Evolutionary conservation across 1,140 invertebrate species (phyloP), one percentile per base, ranked within the genome.

Genomic region (Aporrectodea caliginosa): DNA sequence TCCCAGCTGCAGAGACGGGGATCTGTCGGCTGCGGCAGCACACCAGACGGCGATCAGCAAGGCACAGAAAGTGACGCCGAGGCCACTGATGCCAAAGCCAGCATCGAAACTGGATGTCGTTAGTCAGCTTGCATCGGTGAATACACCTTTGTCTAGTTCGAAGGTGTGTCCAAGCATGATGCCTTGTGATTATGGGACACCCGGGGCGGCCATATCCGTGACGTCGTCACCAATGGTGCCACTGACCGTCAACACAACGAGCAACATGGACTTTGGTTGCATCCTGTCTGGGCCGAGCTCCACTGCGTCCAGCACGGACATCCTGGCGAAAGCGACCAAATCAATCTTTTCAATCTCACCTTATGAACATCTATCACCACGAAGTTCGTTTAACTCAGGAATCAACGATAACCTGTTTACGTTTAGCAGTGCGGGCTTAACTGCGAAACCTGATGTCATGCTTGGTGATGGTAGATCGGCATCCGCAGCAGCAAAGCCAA

Each of bases 81-180:
- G 82, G 6, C 30, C 76, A 16, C 69, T 82, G 22, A 82, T 80
- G 81, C 82, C 82, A n/a, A 82, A 82, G 33, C 81, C 81, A 16
- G 27, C 73, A 2, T 32, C 71, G 22, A 58, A 58, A 58, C 43
- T 58, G 43, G 43, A 58, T 12, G 43, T 58, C 22, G 43, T 58
- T 12, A 58, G 22, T 58, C 43, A 58, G 43, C 43, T 58, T 58
- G 22, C 22, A 22, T 58, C 22, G 43, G 43, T 6, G 6, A 58
- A 58, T 58, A 22, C 6, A 58, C 43, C 43, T 58, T 58, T 58
- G 43, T 6, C 43, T 12, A 22, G 43, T 58, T 6, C 43, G 22
- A 58, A 58, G 43, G 43, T 6, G 6, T 58, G 43, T 58, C 43
- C 43, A 58, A 58, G 22, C 22, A 58, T 58, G 6, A 22, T 58